Evolutionary conservation across 2,888 invertebrate genomes (phyloP).

Genomic region (Eudemis profundana): DNA sequence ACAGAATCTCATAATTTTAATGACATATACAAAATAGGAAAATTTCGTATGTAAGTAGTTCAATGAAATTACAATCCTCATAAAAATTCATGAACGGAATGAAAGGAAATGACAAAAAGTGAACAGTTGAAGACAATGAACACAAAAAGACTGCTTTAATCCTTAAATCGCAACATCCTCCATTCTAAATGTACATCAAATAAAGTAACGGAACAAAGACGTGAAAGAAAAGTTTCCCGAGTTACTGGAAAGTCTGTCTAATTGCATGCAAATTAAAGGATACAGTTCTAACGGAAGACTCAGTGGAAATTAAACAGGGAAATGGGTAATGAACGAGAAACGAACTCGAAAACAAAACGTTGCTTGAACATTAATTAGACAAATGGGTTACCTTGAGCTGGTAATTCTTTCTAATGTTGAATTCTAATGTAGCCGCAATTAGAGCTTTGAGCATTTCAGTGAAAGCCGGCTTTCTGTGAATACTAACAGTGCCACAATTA

Average conservation of each 20-base stretch:
- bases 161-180: slow-evolving; percentile 33
- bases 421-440: slow-evolving; percentile 20
- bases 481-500: neutral
- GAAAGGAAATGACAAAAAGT: slow-evolving; percentile 28
- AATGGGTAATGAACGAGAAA: slow-evolving; percentile 51
- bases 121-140: slow-evolving; percentile 25
- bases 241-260: slow-evolving; percentile 52
- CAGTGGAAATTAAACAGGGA: slow-evolving; percentile 49
- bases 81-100: slow-evolving; percentile 18
- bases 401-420: slow-evolving; percentile 11
- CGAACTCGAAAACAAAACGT: slow-evolving; percentile 47
- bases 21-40: too few relatives aligned
- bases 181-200: slow-evolving; percentile 39
- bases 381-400: slow-evolving; percentile 34
- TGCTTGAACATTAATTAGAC: slow-evolving; percentile 40
- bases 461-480: neutral
- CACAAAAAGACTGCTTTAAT: slow-evolving; percentile 28
- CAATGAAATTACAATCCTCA: too few relatives aligned
- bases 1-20: too few relatives aligned
- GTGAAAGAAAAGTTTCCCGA: slow-evolving; percentile 50
- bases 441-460: neutral
- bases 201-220: slow-evolving; percentile 37
- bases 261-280: slow-evolving; percentile 67
- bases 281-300: slow-evolving; percentile 52
- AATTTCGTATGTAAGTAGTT: too few relatives aligned